phyloP scores from a whole-genome alignment of 64 coral and sea anemone species.

The Porites lutea region DNA sequence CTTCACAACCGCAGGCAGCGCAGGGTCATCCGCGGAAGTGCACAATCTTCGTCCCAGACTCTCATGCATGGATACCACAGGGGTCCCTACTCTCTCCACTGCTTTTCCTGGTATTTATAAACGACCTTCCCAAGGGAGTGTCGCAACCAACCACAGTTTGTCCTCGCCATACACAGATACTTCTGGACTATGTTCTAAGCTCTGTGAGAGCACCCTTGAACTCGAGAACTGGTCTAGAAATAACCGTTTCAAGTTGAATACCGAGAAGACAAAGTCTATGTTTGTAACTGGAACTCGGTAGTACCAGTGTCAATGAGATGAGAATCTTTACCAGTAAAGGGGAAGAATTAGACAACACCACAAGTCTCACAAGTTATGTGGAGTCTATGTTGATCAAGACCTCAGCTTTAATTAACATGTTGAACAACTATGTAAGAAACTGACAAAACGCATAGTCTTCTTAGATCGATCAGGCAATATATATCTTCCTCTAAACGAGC shows the following conservation, averaged over 20 bases:
- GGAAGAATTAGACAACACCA: constrained; percentile 5
- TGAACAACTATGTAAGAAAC: constrained; percentile 36
- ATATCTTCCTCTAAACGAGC: constrained; percentile 58
- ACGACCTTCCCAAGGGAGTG: constrained; percentile 38
- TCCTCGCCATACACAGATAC: constrained; percentile 45
- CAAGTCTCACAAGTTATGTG: constrained; percentile 49
- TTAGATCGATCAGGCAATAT: constrained; percentile 41
- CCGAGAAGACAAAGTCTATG: constrained; percentile 51
- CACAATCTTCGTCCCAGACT: constrained; percentile 48
- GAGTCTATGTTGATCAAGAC: constrained; percentile 36
- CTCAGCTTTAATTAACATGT: constrained; percentile 23
- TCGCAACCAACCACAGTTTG: constrained; percentile 32
- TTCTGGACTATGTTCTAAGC: constrained; percentile 29
- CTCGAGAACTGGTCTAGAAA: constrained; percentile 50
- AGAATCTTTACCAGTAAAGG: constrained; percentile 29
- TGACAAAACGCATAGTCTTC: constrained; percentile 14
- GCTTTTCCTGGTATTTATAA: constrained; percentile 47
- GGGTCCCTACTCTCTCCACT: background rate
- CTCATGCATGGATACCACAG: constrained; percentile 56
- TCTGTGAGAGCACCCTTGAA: constrained; percentile 18
- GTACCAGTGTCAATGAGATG: background rate
- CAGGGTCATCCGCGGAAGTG: constrained; percentile 36
- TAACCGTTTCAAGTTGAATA: constrained; percentile 40
- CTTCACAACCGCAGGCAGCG: constrained; percentile 43
- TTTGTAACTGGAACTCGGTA: constrained; percentile 38